A percentile compares a stretch with the other conserved stretches of the same genome.
phyloP scores from a whole-genome alignment of 2,797 vertebrate genomes.

The Xiphorhynchus erythropygius region DNA sequence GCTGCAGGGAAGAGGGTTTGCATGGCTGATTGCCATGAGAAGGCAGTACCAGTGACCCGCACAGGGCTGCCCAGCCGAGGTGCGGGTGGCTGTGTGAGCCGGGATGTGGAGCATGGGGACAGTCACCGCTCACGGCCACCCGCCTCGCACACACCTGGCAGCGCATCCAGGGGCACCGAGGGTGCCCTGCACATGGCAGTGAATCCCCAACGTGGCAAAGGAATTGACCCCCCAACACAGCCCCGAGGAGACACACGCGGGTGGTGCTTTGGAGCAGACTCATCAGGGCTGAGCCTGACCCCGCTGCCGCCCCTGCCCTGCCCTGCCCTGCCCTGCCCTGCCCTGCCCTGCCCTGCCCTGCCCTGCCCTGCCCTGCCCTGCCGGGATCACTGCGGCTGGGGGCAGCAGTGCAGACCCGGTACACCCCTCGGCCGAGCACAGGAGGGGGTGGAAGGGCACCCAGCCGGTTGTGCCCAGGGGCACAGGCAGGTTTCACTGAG shows the following conservation, averaged over 20 bases:
- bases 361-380: too few species aligned
- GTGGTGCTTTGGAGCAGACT: not conserved
- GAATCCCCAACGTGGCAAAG: fast-evolving
- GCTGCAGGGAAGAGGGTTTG: not conserved
- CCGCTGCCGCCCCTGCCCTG: too few species aligned
- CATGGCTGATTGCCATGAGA: not conserved
- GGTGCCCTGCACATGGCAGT: not conserved
- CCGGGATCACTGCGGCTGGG: not conserved
- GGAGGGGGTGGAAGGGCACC: not conserved
- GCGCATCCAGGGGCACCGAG: not conserved
- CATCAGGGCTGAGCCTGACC: fast-evolving
- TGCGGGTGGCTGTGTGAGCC: not conserved
- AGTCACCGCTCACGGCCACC: not conserved
- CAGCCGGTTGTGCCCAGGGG: not conserved
- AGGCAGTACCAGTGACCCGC: not conserved
- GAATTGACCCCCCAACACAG: too few species aligned
- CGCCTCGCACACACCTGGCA: not conserved
- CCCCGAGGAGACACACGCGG: fast-evolving
- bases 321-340: too few species aligned
- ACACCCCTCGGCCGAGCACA: fast-evolving
- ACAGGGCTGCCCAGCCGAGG: not conserved
- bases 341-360: too few species aligned
- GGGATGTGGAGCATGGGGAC: not conserved
- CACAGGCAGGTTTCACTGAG: not conserved
- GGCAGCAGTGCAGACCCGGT: not conserved